Evolutionary conservation across 2,888 invertebrate genomes (phyloP).

Genomic region (Pollenia labialis): DNA sequence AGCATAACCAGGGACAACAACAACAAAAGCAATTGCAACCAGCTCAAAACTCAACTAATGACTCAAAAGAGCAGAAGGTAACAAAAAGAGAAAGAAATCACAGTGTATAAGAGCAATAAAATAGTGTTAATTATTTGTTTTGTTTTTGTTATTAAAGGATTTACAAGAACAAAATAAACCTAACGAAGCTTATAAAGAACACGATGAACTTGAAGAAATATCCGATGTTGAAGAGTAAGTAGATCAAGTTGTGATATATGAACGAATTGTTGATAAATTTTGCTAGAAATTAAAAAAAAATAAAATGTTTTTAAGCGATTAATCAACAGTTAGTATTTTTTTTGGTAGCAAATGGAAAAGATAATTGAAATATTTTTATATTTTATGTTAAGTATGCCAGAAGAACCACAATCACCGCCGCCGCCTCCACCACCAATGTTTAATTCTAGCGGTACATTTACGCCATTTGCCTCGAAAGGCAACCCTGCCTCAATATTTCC

Average conservation of each 20-base stretch:
- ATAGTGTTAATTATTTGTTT: constrained; percentile 50
- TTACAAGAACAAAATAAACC: constrained; percentile 54
- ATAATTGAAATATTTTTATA: not conserved
- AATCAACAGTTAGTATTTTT: constrained; percentile 10
- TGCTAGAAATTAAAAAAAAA: not conserved
- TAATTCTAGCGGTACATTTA: constrained; percentile 40
- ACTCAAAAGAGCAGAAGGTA: constrained; percentile 58
- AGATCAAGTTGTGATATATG: constrained; percentile 11
- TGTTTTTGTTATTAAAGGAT: constrained; percentile 64
- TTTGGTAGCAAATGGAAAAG: not conserved
- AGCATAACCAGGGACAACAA: constrained; percentile 47
- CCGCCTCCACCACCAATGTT: constrained; percentile 75
- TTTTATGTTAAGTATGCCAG: constrained; percentile 43
- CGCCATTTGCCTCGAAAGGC: not conserved
- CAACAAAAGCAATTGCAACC: constrained; percentile 65
- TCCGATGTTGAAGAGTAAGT: constrained; percentile 83
- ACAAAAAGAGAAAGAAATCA: constrained; percentile 55
- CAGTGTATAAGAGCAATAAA: constrained; percentile 34
- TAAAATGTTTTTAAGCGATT: not conserved
- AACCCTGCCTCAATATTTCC: constrained; percentile 76
- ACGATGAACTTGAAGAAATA: constrained; percentile 80
- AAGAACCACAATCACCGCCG: constrained; percentile 64
- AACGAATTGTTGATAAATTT: constrained; percentile 38
- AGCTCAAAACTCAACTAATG: not conserved
- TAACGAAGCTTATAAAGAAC: constrained; percentile 62